Conservation (phyloP, 30 jellyfish, hydroid and myxozoan species). For the Aurelia sp. region DNA sequence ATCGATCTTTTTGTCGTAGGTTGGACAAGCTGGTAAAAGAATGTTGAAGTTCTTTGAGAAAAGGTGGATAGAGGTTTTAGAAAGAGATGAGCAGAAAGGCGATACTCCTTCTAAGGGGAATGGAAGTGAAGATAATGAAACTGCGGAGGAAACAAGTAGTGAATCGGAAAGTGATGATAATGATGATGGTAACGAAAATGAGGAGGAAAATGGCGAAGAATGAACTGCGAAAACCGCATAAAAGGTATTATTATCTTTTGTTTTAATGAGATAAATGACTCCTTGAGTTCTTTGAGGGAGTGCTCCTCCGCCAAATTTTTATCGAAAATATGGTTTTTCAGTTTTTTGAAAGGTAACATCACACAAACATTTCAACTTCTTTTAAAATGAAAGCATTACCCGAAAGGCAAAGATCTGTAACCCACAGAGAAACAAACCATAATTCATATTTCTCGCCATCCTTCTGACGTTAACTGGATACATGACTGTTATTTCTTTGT, state of each 20-base stretch:
- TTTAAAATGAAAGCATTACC: too few species aligned
- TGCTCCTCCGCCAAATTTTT: too few species aligned
- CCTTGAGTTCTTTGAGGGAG: too few species aligned
- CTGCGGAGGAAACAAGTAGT: slow-evolving; percentile 45
- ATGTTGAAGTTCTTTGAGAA: slow-evolving; percentile 91
- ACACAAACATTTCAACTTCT: too few species aligned
- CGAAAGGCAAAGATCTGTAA: too few species aligned
- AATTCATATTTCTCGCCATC: too few species aligned
- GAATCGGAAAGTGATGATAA: slow-evolving; percentile 50
- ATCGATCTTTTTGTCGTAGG: slow-evolving; percentile 55
- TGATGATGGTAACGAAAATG: slow-evolving; percentile 23
- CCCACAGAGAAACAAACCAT: too few species aligned
- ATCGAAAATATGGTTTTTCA: too few species aligned
- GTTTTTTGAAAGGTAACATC: too few species aligned
- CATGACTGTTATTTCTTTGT: too few species aligned
- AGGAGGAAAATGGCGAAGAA: slow-evolving; percentile 20
- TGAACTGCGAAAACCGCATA: not conserved
- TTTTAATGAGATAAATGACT: not conserved
- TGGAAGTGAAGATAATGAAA: slow-evolving; percentile 39
- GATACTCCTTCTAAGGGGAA: slow-evolving; percentile 10
- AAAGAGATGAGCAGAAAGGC: slow-evolving; percentile 17
- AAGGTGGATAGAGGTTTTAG: slow-evolving; percentile 85
- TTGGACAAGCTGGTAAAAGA: slow-evolving; percentile 97
- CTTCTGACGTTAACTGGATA: too few species aligned
- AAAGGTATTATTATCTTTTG: not conserved